phyloP scores from a whole-genome alignment of 2,113 vertebrate species.

The Hiodon alosoides region DNA sequence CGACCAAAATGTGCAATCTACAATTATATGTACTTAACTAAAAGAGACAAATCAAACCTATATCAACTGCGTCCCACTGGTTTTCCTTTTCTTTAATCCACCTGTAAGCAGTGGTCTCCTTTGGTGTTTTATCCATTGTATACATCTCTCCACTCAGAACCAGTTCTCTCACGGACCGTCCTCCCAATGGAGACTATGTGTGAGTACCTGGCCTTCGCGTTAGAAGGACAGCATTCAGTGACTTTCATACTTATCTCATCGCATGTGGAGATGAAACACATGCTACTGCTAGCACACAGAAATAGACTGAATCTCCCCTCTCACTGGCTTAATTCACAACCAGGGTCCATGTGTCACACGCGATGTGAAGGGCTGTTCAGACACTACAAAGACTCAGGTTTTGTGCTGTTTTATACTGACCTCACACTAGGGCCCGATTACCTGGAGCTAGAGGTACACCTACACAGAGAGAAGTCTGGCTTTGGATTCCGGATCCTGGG shows the following conservation, averaged over 20 bases:
- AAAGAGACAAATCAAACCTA: too few species aligned
- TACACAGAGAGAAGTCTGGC: slow-evolving; percentile 95
- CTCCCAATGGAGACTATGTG: slow-evolving; percentile 77
- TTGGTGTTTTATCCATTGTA: neutral
- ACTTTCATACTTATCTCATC: too few species aligned
- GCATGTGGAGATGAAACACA: too few species aligned
- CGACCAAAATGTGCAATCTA: too few species aligned
- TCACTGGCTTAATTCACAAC: neutral
- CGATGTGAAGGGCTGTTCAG: neutral
- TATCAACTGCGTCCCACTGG: too few species aligned
- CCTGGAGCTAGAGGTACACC: slow-evolving; percentile 92
- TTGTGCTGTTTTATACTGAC: neutral
- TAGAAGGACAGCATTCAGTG: too few species aligned
- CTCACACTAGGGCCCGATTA: slow-evolving; percentile 80
- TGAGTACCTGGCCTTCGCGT: slow-evolving; percentile 60
- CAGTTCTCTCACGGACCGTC: slow-evolving; percentile 73
- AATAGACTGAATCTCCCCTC: too few species aligned
- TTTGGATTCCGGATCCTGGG: slow-evolving; percentile 98
- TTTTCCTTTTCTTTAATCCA: too few species aligned
- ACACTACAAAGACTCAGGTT: neutral
- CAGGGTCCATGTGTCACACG: neutral
- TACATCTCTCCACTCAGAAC: slow-evolving; percentile 74
- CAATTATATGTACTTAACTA: too few species aligned
- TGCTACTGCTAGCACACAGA: too few species aligned
- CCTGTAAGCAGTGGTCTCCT: neutral